A percentile compares a stretch with the other conserved stretches of the same genome.
Conservation (phyloP, 1,140 invertebrate genomes). For the Ceratina calcarata region DNA sequence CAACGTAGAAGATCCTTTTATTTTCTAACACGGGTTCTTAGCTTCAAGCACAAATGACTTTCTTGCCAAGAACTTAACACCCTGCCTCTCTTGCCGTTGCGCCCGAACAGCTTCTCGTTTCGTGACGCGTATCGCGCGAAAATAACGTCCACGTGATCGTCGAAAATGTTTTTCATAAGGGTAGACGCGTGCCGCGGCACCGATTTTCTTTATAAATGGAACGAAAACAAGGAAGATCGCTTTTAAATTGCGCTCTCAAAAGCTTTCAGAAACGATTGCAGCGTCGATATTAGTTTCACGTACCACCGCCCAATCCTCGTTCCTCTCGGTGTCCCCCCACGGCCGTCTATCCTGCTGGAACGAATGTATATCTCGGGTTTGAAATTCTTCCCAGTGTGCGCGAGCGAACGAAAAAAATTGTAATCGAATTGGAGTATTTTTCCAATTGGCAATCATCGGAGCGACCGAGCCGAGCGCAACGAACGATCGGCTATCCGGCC, state of each 20-base stretch:
- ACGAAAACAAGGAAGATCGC: slow-evolving; percentile 59
- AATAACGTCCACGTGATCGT: neutral
- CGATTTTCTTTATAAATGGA: slow-evolving; percentile 61
- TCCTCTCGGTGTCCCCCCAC: neutral
- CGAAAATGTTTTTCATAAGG: slow-evolving; percentile 20
- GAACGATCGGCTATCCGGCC: slow-evolving; percentile 54
- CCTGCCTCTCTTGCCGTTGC: neutral
- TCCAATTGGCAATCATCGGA: slow-evolving; percentile 69
- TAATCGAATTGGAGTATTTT: slow-evolving; percentile 71
- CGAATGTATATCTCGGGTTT: slow-evolving; percentile 49
- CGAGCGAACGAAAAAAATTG: slow-evolving; percentile 63
- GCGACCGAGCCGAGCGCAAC: slow-evolving; percentile 45
- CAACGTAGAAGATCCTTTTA: slow-evolving; percentile 45
- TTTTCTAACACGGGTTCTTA: slow-evolving; percentile 24
- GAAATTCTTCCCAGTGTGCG: slow-evolving; percentile 59
- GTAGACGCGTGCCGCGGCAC: slow-evolving; percentile 6
- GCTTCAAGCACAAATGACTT: slow-evolving; percentile 35
- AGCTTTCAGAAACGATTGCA: slow-evolving; percentile 61
- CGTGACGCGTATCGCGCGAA: neutral
- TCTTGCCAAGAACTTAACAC: slow-evolving; percentile 16
- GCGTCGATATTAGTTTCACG: slow-evolving; percentile 57
- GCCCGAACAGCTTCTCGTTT: neutral
- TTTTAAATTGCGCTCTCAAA: slow-evolving; percentile 65
- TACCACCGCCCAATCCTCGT: neutral
- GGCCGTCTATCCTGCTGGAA: slow-evolving; percentile 24